Evolutionary conservation across 2,797 vertebrate genomes (phyloP).

Genomic region (Oreonectes daqikongensis): DNA sequence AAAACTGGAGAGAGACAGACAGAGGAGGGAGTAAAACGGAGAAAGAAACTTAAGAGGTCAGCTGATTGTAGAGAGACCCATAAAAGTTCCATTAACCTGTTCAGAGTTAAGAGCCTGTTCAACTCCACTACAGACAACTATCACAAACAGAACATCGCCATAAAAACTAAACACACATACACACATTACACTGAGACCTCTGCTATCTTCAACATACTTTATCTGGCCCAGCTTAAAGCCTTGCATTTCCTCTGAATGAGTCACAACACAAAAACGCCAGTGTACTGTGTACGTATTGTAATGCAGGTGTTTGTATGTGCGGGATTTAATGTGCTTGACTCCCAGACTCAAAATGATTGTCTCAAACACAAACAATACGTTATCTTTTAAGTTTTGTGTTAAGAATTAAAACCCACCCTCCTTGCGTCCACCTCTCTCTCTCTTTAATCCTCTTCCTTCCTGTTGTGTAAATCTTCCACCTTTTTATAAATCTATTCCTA

Average conservation of each 20-base stretch:
- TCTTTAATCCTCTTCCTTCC: constrained; percentile 5
- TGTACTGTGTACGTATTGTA: constrained; percentile 66
- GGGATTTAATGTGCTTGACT: constrained; percentile 30
- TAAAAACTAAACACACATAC: constrained; percentile 76
- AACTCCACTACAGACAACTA: constrained; percentile 91
- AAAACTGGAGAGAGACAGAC: constrained; percentile 10
- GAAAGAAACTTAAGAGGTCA: constrained; percentile 77
- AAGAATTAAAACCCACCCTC: constrained; percentile 51
- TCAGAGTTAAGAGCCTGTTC: constrained; percentile 95
- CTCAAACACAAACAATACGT: constrained; percentile 69
- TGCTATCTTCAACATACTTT: constrained; percentile 32
- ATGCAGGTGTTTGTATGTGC: constrained; percentile 59
- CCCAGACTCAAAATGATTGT: constrained; percentile 29
- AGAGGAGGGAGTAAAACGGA: constrained; percentile 50
- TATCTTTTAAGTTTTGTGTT: constrained; percentile 73
- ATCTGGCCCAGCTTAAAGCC: constrained; percentile 24
- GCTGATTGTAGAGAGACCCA: constrained; percentile 96
- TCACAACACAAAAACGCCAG: constrained; percentile 74
- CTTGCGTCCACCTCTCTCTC: not conserved
- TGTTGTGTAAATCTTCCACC: not conserved
- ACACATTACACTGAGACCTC: constrained; percentile 21
- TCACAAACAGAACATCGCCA: constrained; percentile 98
- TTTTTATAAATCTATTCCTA: not conserved
- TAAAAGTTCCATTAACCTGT: constrained; percentile 91
- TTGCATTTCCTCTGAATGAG: constrained; percentile 59